Percentiles rank a stretch among this genome's conserved stretches.
These are phyloP conservation scores for Nylanderia fulva DNA, from an alignment of 1,140 invertebrate species.

Conservation along the genomic window DNA sequence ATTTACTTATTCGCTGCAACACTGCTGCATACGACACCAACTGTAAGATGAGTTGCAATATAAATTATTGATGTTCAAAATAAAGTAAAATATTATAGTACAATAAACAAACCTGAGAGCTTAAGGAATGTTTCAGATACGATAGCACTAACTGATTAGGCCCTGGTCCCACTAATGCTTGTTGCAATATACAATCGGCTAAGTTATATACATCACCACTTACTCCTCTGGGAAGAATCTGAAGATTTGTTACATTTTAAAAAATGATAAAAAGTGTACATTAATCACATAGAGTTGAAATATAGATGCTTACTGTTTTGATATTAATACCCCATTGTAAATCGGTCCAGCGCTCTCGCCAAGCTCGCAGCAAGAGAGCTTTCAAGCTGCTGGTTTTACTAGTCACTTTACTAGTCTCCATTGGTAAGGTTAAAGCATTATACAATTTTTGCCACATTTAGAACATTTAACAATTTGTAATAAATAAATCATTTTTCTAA, in stretches of 20 bases:
- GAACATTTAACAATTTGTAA: background rate
- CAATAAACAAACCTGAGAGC: slow-evolving; percentile 88
- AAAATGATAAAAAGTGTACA: background rate
- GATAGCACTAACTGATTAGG: slow-evolving; percentile 96
- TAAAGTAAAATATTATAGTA: background rate
- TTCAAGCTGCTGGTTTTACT: slow-evolving; percentile 95
- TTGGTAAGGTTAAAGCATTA: slow-evolving; percentile 79
- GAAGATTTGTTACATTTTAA: slow-evolving; percentile 29
- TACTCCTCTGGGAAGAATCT: slow-evolving; percentile 93
- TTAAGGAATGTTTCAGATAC: slow-evolving; percentile 96
- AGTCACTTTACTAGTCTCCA: slow-evolving; percentile 91
- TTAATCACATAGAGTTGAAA: background rate
- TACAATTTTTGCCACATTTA: slow-evolving; percentile 54
- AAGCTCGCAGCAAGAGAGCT: slow-evolving; percentile 94
- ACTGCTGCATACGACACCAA: slow-evolving; percentile 96
- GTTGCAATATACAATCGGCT: slow-evolving; percentile 96
- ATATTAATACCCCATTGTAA: slow-evolving; percentile 98
- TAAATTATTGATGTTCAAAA: background rate
- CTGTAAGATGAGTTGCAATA: slow-evolving; percentile 81
- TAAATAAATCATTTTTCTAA: background rate
- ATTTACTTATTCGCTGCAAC: slow-evolving; percentile 94
- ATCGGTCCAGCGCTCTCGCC: slow-evolving; percentile 97
- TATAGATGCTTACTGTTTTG: slow-evolving; percentile 89
- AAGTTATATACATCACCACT: slow-evolving; percentile 96
- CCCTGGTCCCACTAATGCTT: slow-evolving; percentile 95